These are phyloP conservation scores for Drosophila serrata DNA, from an alignment of 1,140 invertebrate species.

Conservation along the genomic window DNA sequence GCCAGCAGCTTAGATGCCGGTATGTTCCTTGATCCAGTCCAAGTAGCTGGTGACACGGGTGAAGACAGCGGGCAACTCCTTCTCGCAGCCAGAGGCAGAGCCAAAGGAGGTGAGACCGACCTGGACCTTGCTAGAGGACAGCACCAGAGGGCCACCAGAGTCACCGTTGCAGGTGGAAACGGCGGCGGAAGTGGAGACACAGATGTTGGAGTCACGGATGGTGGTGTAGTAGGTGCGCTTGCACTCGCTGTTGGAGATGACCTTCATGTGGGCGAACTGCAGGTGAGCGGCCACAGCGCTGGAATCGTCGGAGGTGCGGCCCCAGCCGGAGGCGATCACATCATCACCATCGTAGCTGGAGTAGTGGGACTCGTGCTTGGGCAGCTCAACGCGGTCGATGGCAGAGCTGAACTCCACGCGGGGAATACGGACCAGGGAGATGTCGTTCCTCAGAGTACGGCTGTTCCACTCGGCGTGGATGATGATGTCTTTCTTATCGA, in stretches of 20 bases:
- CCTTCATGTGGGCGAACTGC: slow-evolving; percentile 62
- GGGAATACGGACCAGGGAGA: slow-evolving; percentile 86
- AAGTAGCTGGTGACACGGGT: slow-evolving; percentile 86
- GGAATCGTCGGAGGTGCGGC: slow-evolving; percentile 78
- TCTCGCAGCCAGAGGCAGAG: slow-evolving; percentile 86
- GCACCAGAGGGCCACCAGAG: slow-evolving; percentile 86
- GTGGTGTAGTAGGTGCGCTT: slow-evolving; percentile 34
- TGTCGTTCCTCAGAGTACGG: slow-evolving; percentile 85
- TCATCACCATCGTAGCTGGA: slow-evolving; percentile 52
- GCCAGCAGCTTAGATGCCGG: slow-evolving; percentile 61
- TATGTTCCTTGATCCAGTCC: slow-evolving; percentile 86
- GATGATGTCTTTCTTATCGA: slow-evolving; percentile 56
- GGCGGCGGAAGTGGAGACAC: slow-evolving; percentile 55
- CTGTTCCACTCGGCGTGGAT: slow-evolving; percentile 86
- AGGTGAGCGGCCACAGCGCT: slow-evolving; percentile 63
- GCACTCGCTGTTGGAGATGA: slow-evolving; percentile 65
- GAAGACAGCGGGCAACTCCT: slow-evolving; percentile 86
- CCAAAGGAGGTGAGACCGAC: slow-evolving; percentile 87
- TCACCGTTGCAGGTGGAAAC: slow-evolving; percentile 85
- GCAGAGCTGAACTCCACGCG: slow-evolving; percentile 39
- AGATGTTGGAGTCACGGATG: slow-evolving; percentile 67
- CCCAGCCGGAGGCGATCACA: slow-evolving; percentile 74
- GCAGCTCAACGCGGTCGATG: slow-evolving; percentile 64
- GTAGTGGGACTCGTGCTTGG: slow-evolving; percentile 47
- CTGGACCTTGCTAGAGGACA: slow-evolving; percentile 44